Percentiles rank a stretch among this genome's conserved stretches.
Conservation (phyloP, 2,888 invertebrate genomes). For the Lithosia quadra region DNA sequence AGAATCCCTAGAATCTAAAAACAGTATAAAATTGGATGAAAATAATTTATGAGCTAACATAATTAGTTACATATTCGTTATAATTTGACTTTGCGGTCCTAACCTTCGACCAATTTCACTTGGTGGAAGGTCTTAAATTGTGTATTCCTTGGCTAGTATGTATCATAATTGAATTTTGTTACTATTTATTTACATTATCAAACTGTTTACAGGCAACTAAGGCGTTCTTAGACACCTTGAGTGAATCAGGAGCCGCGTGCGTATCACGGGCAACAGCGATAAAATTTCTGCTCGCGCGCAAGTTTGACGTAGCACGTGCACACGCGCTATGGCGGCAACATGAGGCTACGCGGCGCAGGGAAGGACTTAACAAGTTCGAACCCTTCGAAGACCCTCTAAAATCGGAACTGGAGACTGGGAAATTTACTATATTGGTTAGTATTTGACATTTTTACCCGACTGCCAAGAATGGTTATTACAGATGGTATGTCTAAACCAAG, state of each 20-base stretch:
- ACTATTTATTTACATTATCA: constrained; percentile 2
- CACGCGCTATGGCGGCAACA: constrained; percentile 97
- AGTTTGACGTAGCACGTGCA: constrained; percentile 97
- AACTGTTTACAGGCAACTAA: constrained; percentile 90
- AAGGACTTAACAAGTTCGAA: constrained; percentile 94
- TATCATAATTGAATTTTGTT: neutral
- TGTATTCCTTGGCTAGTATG: neutral
- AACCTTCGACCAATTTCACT: no score
- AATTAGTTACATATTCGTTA: neutral
- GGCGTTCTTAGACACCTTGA: constrained; percentile 93
- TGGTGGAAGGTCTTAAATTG: neutral
- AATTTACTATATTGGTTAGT: constrained; percentile 97
- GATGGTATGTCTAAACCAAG: no score
- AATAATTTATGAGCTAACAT: neutral
- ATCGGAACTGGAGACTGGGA: constrained; percentile 96
- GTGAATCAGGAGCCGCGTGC: constrained; percentile 82
- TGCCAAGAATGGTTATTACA: no score
- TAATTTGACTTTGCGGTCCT: neutral
- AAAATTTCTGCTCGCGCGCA: constrained; percentile 96
- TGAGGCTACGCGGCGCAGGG: constrained; percentile 94
- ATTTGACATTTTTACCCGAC: no score
- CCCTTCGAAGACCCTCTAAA: constrained; percentile 93
- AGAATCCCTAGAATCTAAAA: no score
- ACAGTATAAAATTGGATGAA: no score
- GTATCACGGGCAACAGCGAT: constrained; percentile 96